Evolutionary conservation across 1,140 invertebrate genomes (phyloP), one percentile per base, ranked within the genome.

Genomic region (Delia radicum): DNA sequence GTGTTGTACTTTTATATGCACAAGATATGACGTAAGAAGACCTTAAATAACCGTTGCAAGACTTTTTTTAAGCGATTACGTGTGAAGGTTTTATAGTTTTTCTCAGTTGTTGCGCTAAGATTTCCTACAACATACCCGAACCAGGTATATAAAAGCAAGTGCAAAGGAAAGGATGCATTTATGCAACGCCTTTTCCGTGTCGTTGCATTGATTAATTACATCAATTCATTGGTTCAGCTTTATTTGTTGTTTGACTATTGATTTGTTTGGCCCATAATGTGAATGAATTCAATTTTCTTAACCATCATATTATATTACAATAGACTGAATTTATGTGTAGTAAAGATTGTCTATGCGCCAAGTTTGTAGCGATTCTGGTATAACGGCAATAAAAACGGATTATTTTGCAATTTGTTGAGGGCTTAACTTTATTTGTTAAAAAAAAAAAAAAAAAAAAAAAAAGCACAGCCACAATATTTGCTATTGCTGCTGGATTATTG

Each of bases 361-460:
- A 10, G 37, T 42, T 42, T 15, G 37, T 3, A 42, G 12, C n/a
- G 6, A 15, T 42, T 10, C 37, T 15, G 10, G 29, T 69, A 69
- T 69, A 69, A 69, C 65, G 65, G 65, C 65, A 69, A 69, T 69
- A 69, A 69, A 69, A 69, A 69, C 29, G n/a, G 65, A 69, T 69
- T 69, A 69, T 69, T 69, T 69, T 37, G 65, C 65, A 69, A 69
- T 69, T 69, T 69, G 65, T 69, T 69, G 65, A 69, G 65, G 65
- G 65, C 29, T 69, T 69, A 69, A 69, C 65, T 69, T 69, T 69
- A 69, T 69, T 69, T 69, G 65, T 69, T 69, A 69, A 69, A n/a
- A n/a, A n/a, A n/a, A n/a, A n/a, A n/a, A n/a, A n/a, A n/a, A n/a
- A n/a, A n/a, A n/a, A n/a, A n/a, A n/a, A n/a, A n/a, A n/a, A n/a